These are phyloP conservation scores for Apamea epomidion DNA, from an alignment of 2,888 invertebrate genomes.

Conservation along the genomic window DNA sequence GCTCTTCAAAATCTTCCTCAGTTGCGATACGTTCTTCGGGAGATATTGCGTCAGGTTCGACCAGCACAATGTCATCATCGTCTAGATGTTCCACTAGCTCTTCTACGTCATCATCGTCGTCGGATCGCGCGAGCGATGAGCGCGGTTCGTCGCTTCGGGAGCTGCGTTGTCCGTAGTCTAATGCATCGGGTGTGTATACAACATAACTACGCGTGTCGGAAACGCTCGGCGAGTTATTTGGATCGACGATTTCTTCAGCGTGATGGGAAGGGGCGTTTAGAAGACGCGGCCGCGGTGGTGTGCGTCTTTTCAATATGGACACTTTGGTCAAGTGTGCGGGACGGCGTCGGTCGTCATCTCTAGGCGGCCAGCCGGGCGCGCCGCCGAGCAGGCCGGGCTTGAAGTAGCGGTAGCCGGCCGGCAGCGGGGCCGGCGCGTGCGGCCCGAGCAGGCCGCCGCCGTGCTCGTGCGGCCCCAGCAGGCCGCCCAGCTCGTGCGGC, in stretches of 20 bases:
- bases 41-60: conserved; percentile 91
- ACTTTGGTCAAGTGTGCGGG: conserved; percentile 87
- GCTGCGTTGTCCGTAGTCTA: conserved; percentile 83
- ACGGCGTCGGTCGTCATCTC: conserved; percentile 82
- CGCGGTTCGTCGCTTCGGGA: conserved; percentile 85
- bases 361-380: conserved; percentile 91
- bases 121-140: conserved; percentile 78
- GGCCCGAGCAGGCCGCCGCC: conserved; percentile 75
- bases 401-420: conserved; percentile 91
- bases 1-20: conserved; percentile 92
- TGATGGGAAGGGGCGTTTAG: conserved; percentile 77
- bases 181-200: conserved; percentile 91
- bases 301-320: conserved; percentile 91
- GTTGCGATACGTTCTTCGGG: conserved; percentile 92
- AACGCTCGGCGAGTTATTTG: conserved; percentile 51
- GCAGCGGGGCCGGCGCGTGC: conserved; percentile 89
- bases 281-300: conserved; percentile 89
- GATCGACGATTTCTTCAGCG: conserved; percentile 87
- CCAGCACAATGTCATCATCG: conserved; percentile 92
- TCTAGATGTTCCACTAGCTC: conserved; percentile 85
- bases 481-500: conserved; percentile 73
- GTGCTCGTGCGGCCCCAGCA: conserved; percentile 65
- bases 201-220: conserved; percentile 91
- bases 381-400: conserved; percentile 92
- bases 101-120: conserved; percentile 82